Conservation (phyloP, 2,113 vertebrate species). For the Nannospalax galili region DNA sequence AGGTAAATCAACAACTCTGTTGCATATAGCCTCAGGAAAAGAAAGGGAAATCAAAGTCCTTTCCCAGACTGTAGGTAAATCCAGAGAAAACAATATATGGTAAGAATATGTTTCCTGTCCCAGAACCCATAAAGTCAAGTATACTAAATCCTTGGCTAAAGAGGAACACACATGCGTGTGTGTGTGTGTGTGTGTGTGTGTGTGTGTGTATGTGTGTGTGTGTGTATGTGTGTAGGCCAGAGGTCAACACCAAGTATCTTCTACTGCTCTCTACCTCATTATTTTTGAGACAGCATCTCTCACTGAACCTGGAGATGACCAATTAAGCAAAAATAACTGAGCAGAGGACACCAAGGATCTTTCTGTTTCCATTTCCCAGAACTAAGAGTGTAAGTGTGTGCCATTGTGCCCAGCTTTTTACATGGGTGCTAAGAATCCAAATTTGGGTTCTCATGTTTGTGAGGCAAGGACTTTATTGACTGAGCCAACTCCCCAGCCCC, state of each 20-base stretch:
- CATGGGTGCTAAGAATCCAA: background rate
- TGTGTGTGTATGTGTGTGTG: no score
- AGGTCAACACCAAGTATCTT: background rate
- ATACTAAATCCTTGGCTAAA: background rate
- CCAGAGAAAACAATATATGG: background rate
- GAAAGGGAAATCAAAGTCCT: background rate
- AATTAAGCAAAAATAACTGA: no score
- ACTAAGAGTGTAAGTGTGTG: background rate
- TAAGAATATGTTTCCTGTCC: background rate
- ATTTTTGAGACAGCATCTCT: background rate
- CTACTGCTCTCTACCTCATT: background rate
- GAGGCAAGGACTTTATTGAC: background rate
- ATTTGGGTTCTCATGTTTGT: background rate
- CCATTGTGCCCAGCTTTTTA: background rate
- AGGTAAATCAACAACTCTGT: slow-evolving; percentile 8
- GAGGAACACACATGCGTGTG: background rate
- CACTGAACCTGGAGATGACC: background rate
- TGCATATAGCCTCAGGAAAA: slow-evolving; percentile 1
- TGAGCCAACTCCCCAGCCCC: background rate
- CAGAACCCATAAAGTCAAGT: background rate
- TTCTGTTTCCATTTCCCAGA: background rate
- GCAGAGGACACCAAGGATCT: no score
- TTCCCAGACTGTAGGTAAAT: background rate
- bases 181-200: no score
- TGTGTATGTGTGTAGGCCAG: background rate